Conservation (phyloP, 2,888 invertebrate genomes). For the Anthoptus insignis region DNA sequence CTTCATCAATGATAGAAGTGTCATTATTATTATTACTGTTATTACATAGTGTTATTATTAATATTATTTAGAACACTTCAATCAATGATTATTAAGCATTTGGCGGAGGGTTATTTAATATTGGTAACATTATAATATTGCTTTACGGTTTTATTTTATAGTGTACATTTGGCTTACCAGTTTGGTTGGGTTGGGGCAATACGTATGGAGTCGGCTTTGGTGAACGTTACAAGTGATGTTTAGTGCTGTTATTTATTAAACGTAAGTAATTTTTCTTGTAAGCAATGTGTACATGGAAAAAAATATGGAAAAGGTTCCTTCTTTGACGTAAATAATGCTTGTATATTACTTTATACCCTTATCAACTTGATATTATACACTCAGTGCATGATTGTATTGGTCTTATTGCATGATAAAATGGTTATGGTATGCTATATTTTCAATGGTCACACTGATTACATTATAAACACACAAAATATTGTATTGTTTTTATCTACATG, state of each 20-base stretch:
- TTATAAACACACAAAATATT: background rate
- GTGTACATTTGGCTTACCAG: slow-evolving; percentile 62
- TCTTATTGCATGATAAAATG: background rate
- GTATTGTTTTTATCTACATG: background rate
- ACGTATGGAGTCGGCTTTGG: slow-evolving; percentile 60
- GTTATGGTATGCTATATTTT: background rate
- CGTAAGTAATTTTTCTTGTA: slow-evolving; percentile 70
- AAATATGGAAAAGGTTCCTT: slow-evolving; percentile 12
- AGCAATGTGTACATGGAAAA: slow-evolving; percentile 49
- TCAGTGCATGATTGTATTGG: background rate
- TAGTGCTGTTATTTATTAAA: slow-evolving; percentile 58
- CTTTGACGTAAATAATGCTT: background rate
- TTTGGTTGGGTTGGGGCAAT: slow-evolving; percentile 56
- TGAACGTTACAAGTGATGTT: slow-evolving; percentile 62
- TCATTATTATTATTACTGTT: no score
- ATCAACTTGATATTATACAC: background rate
- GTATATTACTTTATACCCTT: slow-evolving; percentile 1
- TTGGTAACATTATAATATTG: slow-evolving; percentile 26
- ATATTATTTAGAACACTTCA: slow-evolving; percentile 1
- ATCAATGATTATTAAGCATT: slow-evolving; percentile 12
- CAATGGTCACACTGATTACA: background rate
- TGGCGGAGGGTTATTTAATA: slow-evolving; percentile 40
- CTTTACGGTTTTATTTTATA: slow-evolving; percentile 59
- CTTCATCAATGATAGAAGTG: slow-evolving; percentile 21
- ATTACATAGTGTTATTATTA: no score